These are phyloP conservation scores for Chauna torquata DNA, from an alignment of 2,113 vertebrate species.

Conservation along the genomic window DNA sequence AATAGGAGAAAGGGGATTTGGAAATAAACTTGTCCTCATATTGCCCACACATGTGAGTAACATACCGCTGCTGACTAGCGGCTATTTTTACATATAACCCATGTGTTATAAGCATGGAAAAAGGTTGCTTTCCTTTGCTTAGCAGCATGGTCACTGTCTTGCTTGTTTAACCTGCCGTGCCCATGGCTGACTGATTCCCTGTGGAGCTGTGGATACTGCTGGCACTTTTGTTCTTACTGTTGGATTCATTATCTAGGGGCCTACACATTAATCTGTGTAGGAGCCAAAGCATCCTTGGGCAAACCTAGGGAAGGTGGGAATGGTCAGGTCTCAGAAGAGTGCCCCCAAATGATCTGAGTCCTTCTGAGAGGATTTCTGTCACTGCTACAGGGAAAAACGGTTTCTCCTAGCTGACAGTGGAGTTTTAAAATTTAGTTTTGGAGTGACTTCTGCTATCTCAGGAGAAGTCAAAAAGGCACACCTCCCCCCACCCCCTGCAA, in stretches of 20 bases:
- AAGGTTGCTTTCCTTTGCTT: background rate
- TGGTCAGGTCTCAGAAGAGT: background rate
- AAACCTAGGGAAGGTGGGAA: background rate
- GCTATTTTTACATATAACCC: background rate
- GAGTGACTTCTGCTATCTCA: background rate
- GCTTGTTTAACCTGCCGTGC: background rate
- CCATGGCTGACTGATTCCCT: background rate
- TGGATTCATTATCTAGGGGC: background rate
- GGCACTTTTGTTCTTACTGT: background rate
- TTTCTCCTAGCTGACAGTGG: background rate
- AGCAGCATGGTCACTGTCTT: background rate
- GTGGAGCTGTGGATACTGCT: background rate
- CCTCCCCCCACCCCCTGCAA: too few relatives aligned
- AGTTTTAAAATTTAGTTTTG: background rate
- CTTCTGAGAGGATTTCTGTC: background rate
- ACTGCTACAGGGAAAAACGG: background rate
- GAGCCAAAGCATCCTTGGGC: background rate
- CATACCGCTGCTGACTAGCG: background rate
- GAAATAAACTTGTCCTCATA: constrained; percentile 5
- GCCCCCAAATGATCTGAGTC: background rate
- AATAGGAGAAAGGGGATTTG: constrained; percentile 10
- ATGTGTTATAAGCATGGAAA: background rate
- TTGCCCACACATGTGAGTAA: constrained; percentile 12
- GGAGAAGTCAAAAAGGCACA: background rate
- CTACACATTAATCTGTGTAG: background rate